Evolutionary conservation across 2,888 invertebrate genomes (phyloP), one percentile per base, ranked within the genome.

Genomic region (Aquatica leii): DNA sequence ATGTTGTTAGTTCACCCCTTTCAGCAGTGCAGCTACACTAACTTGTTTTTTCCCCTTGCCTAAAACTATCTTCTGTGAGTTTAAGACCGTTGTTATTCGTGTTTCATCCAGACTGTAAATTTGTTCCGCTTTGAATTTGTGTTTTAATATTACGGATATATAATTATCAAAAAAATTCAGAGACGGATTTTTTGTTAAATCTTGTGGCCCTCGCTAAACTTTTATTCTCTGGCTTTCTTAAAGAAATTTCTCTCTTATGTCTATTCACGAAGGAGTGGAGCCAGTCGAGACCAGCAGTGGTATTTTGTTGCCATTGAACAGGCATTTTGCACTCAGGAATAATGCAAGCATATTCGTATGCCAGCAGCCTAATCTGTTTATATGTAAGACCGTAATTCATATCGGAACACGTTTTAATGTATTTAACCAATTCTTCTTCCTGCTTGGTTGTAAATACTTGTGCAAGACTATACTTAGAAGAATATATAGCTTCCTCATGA

Each of bases 321-420:
- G 24, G 24, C n/a, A n/a, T 50, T 50, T 24, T 20, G 31, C 21
- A 24, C 14, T 50, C 31, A 2, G 9, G 21, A 12, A 21, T 24
- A 50, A 11, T 21, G 50, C 14, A 2, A 3, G 20, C 17, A 46
- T 18, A 46, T 8, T 46, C 46, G 8, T 46, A 46, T 11, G 46
- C 46, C 18, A 46, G 20, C 5, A 46, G 3, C 6, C 18, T 17
- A 8, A 46, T 46, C 1, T 46, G 18, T 11, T 46, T 46, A 20
- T 46, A 41, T 2, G 41, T 53, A 12, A 53, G 17, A n/a, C 53
- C 53, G 12, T 37, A 53, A 15, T 37, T 37, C 40, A 53, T 53
- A 17, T 40, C 17, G 14, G 40, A 53, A 35, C 35, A 21, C n/a
- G 15, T 52, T 31, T 37, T n/a, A 18, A 53, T 53, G 37, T 53